Evolutionary conservation across 2,888 invertebrate genomes (phyloP), one percentile per base, ranked within the genome.

Genomic region (Lottia scabra): DNA sequence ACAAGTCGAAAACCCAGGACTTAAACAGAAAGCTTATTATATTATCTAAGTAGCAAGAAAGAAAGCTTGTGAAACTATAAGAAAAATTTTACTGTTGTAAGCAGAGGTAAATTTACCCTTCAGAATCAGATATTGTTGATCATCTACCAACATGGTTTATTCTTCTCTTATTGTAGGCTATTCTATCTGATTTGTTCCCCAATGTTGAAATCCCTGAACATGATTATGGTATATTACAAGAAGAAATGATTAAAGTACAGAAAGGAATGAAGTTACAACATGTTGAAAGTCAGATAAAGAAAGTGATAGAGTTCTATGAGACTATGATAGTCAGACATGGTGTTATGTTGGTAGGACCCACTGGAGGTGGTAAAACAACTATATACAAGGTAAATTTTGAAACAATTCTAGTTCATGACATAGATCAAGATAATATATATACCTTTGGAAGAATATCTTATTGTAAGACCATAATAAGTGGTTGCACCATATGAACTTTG

Each of bases 301-400:
- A 95, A 91, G 92, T 94, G 23, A 95, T 96, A 76, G 96, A 97
- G 87, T 90, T 96, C 13, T 95, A 95, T 85, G 96, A 96, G 88
- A 96, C 96, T 0, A 95, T 96, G 95, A 93, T 94, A 78, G 96
- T 96, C 3, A 92, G 96, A 23, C 96, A 96, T 92, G 96, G 96
- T 2, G 96, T 96, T 0, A 96, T 97, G 96, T 90, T 96, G 76
- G 96, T 96, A 0, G 96, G 96, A 0, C 96, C 96, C 0, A 95
- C 96, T 0, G 96, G 96, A 0, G 94, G 95, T 2, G 96, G 96
- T 4, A 96, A 96, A 89, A 94, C 94, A 0, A 92, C 94, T 0
- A 93, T 95, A 12, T 91, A 96, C 69, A 91, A 92, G 81, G 94
- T 94, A 89, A 90, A 90, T 82, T 38, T 30, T 38, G 38, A 38